Percentiles rank a stretch among this genome's conserved stretches.
These are phyloP conservation scores for Drosophila ochracea DNA, from an alignment of 2,888 invertebrate genomes.

Conservation along the genomic window DNA sequence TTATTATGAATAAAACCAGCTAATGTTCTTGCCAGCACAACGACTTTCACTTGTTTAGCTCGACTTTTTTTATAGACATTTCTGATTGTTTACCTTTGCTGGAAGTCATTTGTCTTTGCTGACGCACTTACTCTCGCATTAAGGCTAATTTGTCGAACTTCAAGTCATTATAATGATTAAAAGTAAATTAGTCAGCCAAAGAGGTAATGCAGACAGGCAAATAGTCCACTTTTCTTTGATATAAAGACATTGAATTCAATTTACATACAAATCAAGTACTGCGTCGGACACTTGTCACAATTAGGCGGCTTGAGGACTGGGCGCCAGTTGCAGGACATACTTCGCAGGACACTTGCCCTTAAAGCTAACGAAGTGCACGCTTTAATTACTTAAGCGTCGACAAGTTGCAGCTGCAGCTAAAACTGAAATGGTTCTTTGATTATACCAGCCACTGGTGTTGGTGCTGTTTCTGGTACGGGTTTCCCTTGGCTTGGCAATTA, in stretches of 20 bases:
- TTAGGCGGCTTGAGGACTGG: constrained; percentile 33
- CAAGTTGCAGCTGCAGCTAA: constrained; percentile 23
- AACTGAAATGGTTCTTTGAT: constrained; percentile 2
- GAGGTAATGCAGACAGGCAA: constrained; percentile 46
- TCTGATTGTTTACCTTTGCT: constrained; percentile 54
- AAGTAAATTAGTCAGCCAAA: constrained; percentile 74
- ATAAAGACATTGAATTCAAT: constrained; percentile 68
- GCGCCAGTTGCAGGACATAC: background rate
- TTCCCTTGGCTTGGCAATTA: constrained; percentile 65
- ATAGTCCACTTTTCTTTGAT: constrained; percentile 62
- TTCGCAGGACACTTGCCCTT: constrained; percentile 37
- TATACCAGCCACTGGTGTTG: constrained; percentile 8
- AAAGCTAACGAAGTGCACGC: constrained; percentile 73
- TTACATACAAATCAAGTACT: constrained; percentile 79
- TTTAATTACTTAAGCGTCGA: constrained; percentile 77
- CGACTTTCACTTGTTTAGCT: constrained; percentile 18
- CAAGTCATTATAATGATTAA: constrained; percentile 80
- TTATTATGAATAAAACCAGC: too few species aligned
- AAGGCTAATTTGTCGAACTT: constrained; percentile 75
- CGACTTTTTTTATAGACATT: constrained; percentile 13
- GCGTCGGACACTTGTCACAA: constrained; percentile 63
- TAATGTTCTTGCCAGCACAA: constrained; percentile 9
- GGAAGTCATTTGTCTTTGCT: constrained; percentile 51
- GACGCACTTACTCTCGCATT: constrained; percentile 58
- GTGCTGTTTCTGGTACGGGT: constrained; percentile 17